Evolutionary conservation across 2,113 vertebrate genomes (phyloP).

Genomic region (Erythrolamprus reginae): DNA sequence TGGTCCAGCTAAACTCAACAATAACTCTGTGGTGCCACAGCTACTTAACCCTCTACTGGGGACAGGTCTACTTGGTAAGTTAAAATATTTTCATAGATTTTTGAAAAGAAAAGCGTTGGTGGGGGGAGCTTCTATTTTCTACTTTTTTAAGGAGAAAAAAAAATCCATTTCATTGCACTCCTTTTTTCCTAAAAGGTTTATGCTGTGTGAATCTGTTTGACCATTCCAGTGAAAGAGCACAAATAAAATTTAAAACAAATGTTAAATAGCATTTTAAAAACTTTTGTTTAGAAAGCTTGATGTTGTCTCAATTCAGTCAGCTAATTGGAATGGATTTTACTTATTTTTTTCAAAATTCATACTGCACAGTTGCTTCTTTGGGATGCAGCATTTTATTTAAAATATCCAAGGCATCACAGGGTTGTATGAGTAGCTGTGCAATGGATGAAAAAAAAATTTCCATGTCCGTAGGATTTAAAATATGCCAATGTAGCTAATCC

Average conservation of each 20-base stretch:
- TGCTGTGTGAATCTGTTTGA: constrained; percentile 54
- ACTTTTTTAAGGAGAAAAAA: constrained; percentile 40
- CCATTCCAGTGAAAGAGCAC: constrained; percentile 41
- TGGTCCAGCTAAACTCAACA: constrained; percentile 73
- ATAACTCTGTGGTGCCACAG: constrained; percentile 76
- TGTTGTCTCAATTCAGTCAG: constrained; percentile 54
- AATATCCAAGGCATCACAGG: constrained; percentile 66
- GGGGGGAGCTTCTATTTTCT: constrained; percentile 49
- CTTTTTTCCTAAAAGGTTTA: constrained; percentile 45
- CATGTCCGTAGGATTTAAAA: constrained; percentile 37
- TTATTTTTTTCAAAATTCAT: constrained; percentile 26
- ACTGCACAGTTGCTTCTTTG: constrained; percentile 41
- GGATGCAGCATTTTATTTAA: constrained; percentile 26
- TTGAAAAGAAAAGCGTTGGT: constrained; percentile 34
- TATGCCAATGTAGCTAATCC: constrained; percentile 22
- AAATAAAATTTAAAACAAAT: constrained; percentile 25
- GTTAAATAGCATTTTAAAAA: constrained; percentile 8
- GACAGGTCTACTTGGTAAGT: constrained; percentile 78
- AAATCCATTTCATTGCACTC: constrained; percentile 49
- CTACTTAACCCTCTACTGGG: constrained; percentile 81
- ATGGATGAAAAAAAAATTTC: constrained; percentile 28
- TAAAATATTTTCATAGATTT: constrained; percentile 62
- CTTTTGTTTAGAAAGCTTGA: constrained; percentile 49
- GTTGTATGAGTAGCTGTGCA: constrained; percentile 60
- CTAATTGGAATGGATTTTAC: constrained; percentile 24